Evolutionary conservation across 2,113 vertebrate genomes (phyloP).

Genomic region (Oreochromis tanganicae): DNA sequence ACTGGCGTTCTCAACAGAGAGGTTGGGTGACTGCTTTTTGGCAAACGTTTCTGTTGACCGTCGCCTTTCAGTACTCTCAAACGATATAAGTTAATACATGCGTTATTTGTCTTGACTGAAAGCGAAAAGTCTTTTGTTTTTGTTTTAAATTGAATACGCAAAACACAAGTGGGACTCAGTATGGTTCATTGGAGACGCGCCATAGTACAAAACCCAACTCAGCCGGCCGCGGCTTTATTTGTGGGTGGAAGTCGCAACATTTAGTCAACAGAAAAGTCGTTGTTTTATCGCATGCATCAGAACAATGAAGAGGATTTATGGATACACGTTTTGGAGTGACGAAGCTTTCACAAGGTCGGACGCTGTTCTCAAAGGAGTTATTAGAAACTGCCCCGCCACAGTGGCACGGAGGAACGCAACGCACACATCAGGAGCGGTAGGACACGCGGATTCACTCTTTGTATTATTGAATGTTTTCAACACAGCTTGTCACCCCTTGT

Average conservation of each 20-base stretch:
- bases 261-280: neutral
- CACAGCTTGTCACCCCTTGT: neutral
- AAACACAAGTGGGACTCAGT: neutral
- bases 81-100: neutral
- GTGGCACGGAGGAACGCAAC: neutral
- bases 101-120: neutral
- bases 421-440: neutral
- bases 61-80: neutral
- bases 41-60: too few species aligned
- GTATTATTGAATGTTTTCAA: neutral
- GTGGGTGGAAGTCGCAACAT: neutral
- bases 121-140: neutral
- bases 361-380: neutral
- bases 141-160: neutral
- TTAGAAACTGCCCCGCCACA: neutral
- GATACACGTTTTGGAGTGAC: neutral
- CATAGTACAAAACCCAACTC: neutral
- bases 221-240: neutral
- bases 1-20: too few species aligned
- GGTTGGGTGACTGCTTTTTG: too few species aligned
- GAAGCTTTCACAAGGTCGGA: neutral
- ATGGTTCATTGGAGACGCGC: neutral
- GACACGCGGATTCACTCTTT: neutral
- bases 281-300: neutral
- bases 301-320: neutral